Percentiles rank a stretch among this genome's conserved stretches.
Evolutionary conservation across 2,888 invertebrate species (phyloP).

Genomic region (Augochlorella aurata): DNA sequence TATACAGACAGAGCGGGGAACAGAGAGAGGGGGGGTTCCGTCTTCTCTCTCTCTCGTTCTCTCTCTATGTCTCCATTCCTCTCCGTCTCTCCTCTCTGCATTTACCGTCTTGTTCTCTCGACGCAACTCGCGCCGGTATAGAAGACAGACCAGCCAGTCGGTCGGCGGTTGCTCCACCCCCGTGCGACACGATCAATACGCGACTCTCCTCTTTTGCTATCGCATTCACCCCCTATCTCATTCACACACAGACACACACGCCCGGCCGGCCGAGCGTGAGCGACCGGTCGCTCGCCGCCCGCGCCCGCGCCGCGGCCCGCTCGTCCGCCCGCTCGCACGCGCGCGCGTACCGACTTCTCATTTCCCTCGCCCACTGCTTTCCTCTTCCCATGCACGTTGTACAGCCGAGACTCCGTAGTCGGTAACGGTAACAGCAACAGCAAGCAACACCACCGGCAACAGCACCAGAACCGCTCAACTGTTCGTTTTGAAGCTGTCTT

Average conservation of each 20-base stretch:
- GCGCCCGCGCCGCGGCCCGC: neutral
- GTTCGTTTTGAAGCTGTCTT: conserved; percentile 78
- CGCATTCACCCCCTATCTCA: conserved; percentile 47
- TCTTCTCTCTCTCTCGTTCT: conserved; percentile 54
- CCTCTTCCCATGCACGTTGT: conserved; percentile 45
- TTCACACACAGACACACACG: conserved; percentile 27
- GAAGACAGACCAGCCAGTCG: conserved; percentile 74
- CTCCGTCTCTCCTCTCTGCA: conserved; percentile 12
- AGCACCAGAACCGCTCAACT: conserved; percentile 69
- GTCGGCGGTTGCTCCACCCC: conserved; percentile 79
- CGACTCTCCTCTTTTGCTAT: conserved; percentile 72
- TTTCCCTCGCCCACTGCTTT: conserved; percentile 52
- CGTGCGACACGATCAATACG: conserved; percentile 81
- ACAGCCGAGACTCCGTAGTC: conserved; percentile 61
- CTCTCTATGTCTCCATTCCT: conserved; percentile 39
- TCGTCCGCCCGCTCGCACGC: conserved; percentile 20
- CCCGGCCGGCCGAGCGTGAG: conserved; percentile 32
- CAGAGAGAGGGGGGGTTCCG: neutral
- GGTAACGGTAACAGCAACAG: conserved; percentile 64
- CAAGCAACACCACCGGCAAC: conserved; percentile 60
- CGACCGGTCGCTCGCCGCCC: conserved; percentile 27
- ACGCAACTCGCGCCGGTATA: conserved; percentile 67
- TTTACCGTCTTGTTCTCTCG: conserved; percentile 50
- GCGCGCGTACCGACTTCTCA: conserved; percentile 57
- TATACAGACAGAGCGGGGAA: conserved; percentile 45